Evolutionary conservation across 2,888 invertebrate genomes (phyloP).

Genomic region (Brassicogethes aeneus): DNA sequence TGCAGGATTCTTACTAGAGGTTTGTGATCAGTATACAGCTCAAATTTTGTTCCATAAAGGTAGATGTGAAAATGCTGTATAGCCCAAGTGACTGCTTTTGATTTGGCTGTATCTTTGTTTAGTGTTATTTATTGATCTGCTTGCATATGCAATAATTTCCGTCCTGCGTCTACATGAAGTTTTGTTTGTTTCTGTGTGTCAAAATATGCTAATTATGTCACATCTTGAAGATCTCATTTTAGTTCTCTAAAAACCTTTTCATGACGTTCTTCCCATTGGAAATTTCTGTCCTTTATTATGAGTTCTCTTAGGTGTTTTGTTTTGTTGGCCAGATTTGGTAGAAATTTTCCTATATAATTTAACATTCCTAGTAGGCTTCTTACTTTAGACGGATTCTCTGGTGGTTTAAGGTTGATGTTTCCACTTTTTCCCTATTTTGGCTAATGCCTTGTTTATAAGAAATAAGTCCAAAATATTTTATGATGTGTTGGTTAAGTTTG

Average conservation of each 20-base stretch:
- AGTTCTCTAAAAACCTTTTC: constrained; percentile 3
- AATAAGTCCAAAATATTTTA: constrained; percentile 25
- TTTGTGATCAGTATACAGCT: constrained; percentile 7
- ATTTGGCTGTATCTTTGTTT: constrained; percentile 8
- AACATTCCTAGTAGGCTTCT: constrained; percentile 7
- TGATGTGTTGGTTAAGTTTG: constrained; percentile 14
- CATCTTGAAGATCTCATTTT: background rate
- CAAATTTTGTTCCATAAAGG: constrained; percentile 5
- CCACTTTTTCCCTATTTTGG: constrained; percentile 23
- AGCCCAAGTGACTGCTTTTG: constrained; percentile 9
- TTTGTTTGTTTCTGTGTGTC: constrained; percentile 7
- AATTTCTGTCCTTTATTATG: constrained; percentile 1
- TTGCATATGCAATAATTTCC: constrained; percentile 8
- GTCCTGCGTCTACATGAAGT: constrained; percentile 10
- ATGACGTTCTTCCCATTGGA: background rate
- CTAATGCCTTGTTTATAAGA: constrained; percentile 21
- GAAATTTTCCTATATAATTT: constrained; percentile 4
- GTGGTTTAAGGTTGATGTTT: constrained; percentile 9
- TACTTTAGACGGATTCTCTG: constrained; percentile 2
- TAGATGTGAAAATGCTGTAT: constrained; percentile 9
- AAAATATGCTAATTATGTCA: constrained; percentile 6
- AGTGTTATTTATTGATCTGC: constrained; percentile 1
- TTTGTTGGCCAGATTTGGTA: constrained; percentile 3
- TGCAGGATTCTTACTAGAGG: constrained; percentile 5
- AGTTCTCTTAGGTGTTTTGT: constrained; percentile 2